Base-by-base conservation (phyloP, 2,797 vertebrate genomes). In the Clamator glandarius region DNA sequence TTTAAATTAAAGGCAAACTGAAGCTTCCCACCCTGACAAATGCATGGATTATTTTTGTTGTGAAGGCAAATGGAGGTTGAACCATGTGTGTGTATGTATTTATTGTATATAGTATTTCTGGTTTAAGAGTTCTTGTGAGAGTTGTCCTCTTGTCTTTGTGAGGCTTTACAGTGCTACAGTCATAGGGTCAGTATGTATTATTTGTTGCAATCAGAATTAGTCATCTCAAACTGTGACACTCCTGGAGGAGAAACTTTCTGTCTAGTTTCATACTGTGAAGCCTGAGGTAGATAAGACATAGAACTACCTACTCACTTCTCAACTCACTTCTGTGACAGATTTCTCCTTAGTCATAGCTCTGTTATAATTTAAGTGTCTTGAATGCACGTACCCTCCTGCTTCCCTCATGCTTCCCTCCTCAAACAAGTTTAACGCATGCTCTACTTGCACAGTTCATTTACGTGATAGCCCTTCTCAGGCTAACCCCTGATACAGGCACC, bases 61-160 rank as follows among this genome's bases (percentile, higher is more conserved):
- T 21, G 35, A 69, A 41, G 19, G 13, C 14, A 52, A 36, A 6
- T 52, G n/a, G 63, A 79, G 9, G 18, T 26, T 69, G 46, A 82
- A 51, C 17, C 15, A 1, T 50, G 12, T 24, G 1, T 42, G 5
- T 21, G 1, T 63, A 1, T 19, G 6, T 35, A 15, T 16, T 9
- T 26, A 11, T 1, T 4, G 5, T 79, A 17, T 15, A 33, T 31
- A 4, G 6, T 78, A 15, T 79, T 90, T 67, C 28, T 69, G 36
- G 4, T 66, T 82, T 67, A 28, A 51, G 80, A 63, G 23, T 29
- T 66, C 39, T 42, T 52, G 20, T 46, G 31, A 74, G 15, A 63
- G 31, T 48, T 63, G 24, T 33, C 10, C 9, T 70, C 28, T 67
- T 48, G 24, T 44, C 58, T 58, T 52, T 12, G 20, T 44, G 50